Evolutionary conservation across 2,888 invertebrate genomes (phyloP).

Genomic region (Cosmorhoe ocellata): DNA sequence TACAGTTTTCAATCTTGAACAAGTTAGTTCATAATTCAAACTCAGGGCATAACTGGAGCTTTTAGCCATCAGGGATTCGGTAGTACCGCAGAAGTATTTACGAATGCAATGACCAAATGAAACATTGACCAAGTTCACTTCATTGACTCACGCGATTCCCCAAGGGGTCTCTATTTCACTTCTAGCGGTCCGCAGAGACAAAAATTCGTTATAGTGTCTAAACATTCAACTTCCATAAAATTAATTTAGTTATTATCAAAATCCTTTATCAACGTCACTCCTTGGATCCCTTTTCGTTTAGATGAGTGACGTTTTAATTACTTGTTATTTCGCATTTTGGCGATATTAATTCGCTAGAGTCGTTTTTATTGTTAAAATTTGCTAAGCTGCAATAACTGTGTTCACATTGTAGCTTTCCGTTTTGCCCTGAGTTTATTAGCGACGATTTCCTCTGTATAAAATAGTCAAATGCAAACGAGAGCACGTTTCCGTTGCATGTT

Average conservation of each 20-base stretch:
- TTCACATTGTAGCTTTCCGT: constrained; percentile 10
- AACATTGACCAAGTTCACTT: constrained; percentile 23
- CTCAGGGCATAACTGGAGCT: constrained; percentile 51
- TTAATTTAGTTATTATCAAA: constrained; percentile 49
- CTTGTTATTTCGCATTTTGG: constrained; percentile 43
- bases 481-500: constrained; percentile 28
- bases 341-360: constrained; percentile 34
- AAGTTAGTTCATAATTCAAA: constrained; percentile 67
- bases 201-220: constrained; percentile 32
- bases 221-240: constrained; percentile 40
- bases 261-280: constrained; percentile 50
- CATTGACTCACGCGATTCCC: constrained; percentile 51
- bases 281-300: constrained; percentile 43
- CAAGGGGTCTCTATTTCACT: constrained; percentile 20
- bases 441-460: constrained; percentile 21
- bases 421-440: constrained; percentile 10
- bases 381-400: constrained; percentile 2
- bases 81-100: constrained; percentile 36
- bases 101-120: constrained; percentile 36
- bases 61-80: constrained; percentile 51
- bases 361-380: neutral
- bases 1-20: constrained; percentile 67
- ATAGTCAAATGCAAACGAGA: constrained; percentile 30
- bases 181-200: constrained; percentile 5
- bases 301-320: constrained; percentile 54